These are phyloP conservation scores for Aporrectodea caliginosa DNA, from an alignment of 1,140 invertebrate genomes.

Conservation along the genomic window DNA sequence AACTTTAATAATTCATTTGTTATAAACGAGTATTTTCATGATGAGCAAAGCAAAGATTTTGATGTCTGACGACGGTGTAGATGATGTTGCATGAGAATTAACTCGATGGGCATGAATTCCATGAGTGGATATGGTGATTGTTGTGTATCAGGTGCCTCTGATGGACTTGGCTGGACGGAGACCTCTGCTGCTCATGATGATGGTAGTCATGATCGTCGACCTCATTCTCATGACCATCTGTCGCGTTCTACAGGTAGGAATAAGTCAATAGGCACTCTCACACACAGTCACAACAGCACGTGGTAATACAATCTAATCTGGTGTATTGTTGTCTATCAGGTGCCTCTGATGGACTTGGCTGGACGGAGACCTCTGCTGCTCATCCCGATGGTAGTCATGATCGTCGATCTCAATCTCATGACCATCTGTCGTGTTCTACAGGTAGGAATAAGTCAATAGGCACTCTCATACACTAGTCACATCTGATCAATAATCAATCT, in stretches of 20 bases:
- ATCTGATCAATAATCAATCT: background rate
- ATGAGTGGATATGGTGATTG: too few species aligned
- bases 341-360: conserved; percentile 58
- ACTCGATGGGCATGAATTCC: too few species aligned
- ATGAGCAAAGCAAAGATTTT: too few species aligned
- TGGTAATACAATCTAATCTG: too few species aligned
- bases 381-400: conserved; percentile 63
- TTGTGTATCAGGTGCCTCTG: conserved; percentile 41
- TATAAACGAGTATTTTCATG: too few species aligned
- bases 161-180: conserved; percentile 68
- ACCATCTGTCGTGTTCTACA: conserved; percentile 59
- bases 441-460: too few species aligned
- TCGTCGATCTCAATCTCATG: conserved; percentile 67
- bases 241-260: conserved; percentile 56
- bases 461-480: too few species aligned
- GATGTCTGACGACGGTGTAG: too few species aligned
- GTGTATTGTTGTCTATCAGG: conserved; percentile 17
- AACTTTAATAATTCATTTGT: too few species aligned
- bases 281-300: too few species aligned
- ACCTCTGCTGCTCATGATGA: conserved; percentile 59
- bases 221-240: conserved; percentile 71
- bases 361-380: conserved; percentile 71
- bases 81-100: too few species aligned
- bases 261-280: too few species aligned
- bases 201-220: conserved; percentile 66